Percentiles rank a stretch among this genome's conserved stretches.
Conservation (phyloP, 2,888 invertebrate genomes). For the Didymodactylos carnosus region DNA sequence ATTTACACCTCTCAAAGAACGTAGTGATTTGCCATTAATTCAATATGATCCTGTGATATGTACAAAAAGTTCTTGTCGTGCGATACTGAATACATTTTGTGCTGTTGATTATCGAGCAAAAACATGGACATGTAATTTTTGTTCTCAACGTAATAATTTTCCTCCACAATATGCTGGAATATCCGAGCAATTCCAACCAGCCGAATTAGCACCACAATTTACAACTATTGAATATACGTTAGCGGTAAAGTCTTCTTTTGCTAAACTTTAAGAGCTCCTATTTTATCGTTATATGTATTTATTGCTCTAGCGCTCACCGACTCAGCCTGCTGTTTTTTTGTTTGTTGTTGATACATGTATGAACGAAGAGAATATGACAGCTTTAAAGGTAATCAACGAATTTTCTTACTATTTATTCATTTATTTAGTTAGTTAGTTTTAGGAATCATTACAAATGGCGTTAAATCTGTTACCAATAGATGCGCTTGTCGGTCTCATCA, state of each 20-base stretch:
- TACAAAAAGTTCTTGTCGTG: constrained; percentile 71
- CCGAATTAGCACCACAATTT: constrained; percentile 84
- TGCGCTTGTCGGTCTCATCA: constrained; percentile 82
- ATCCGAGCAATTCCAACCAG: constrained; percentile 88
- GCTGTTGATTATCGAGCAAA: constrained; percentile 82
- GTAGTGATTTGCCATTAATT: constrained; percentile 69
- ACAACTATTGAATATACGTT: constrained; percentile 95
- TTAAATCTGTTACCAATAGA: constrained; percentile 80
- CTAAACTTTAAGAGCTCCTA: too few species aligned
- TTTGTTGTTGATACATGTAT: constrained; percentile 95
- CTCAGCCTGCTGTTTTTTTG: constrained; percentile 82
- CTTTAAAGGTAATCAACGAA: constrained; percentile 76
- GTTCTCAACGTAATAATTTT: constrained; percentile 90
- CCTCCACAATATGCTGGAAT: constrained; percentile 96
- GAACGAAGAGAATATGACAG: constrained; percentile 84
- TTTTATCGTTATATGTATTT: too few species aligned
- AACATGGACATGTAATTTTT: constrained; percentile 94
- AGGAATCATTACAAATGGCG: constrained; percentile 65
- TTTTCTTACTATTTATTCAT: too few species aligned
- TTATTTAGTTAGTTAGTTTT: too few species aligned
- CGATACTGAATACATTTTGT: constrained; percentile 74
- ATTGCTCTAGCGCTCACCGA: constrained; percentile 36
- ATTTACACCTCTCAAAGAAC: constrained; percentile 86
- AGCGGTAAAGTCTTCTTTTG: neutral
- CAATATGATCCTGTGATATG: constrained; percentile 94